Base-by-base conservation (phyloP, 2,113 vertebrate species). In the Callospermophilus lateralis region DNA sequence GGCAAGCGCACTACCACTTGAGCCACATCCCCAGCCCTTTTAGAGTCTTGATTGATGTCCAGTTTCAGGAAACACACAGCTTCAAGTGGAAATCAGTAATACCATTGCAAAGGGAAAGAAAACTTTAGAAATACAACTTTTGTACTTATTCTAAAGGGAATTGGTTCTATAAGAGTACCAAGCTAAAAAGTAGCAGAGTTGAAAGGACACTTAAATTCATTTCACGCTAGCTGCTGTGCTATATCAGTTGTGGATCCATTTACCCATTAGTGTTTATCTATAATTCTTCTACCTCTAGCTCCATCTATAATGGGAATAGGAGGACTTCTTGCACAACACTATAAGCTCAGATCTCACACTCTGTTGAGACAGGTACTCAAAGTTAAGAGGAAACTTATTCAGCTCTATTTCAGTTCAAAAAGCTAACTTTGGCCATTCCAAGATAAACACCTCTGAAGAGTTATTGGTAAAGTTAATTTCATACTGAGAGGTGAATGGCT, bases 331-430 rank as follows among this genome's bases (percentile, higher is more conserved):
- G 34, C 37, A 81, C 39, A 96, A 32, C 48, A 78, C 24, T 77
- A 20, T 89, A 79, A 88, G 55, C 80, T 93, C 87, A 90, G 51
- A 84, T 61, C 34, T 93, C 30, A 90, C 61, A 77, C 48, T 88
- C 76, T 80, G 58, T 32, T 85, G 83, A 97, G 73, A 92, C 45
- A 93, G 20, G 68, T 76, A 92, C 86, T 98, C 79, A 87, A 76
- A 92, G 39, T 68, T 97, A 92, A 97, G 61, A 94, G 80, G 84
- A 67, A 89, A 85, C 15, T 63, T 80, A 85, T 95, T 97, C 93
- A 87, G 34, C 37, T 80, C 70, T 76, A 80, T 97, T 91, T 95
- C 87, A 90, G 72, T 65, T 97, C 28, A 91, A 77, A 97, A 81
- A 74, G 3, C 53, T 74, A 94, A 63, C 37, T 55, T 78, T 67